These are phyloP conservation scores for Hafferia zeledoni DNA, from an alignment of 2,797 vertebrate species.

Conservation along the genomic window DNA sequence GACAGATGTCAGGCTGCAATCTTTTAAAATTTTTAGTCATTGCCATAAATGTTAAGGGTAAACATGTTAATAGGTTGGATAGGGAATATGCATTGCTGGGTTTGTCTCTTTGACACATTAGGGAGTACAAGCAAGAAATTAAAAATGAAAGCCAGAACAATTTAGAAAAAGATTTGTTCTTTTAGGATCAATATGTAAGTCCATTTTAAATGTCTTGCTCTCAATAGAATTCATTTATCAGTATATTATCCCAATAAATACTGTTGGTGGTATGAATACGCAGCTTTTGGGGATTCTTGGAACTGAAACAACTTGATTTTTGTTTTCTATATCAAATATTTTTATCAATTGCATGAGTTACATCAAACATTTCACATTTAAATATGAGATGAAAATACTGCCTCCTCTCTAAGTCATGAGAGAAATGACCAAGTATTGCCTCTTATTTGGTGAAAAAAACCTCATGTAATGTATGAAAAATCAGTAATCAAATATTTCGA, in stretches of 20 bases:
- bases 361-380: not conserved
- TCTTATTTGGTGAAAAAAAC: not conserved
- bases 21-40: not conserved
- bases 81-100: slow-evolving; percentile 7
- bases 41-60: not conserved
- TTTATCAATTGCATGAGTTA: not conserved
- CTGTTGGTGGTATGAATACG: not conserved
- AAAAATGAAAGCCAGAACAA: slow-evolving; percentile 24
- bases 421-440: not conserved
- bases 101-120: slow-evolving; percentile 47
- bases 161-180: slow-evolving; percentile 51
- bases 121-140: slow-evolving; percentile 33
- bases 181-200: slow-evolving; percentile 52
- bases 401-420: not conserved
- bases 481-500: not conserved
- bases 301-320: not conserved
- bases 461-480: not conserved
- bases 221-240: slow-evolving; percentile 1
- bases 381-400: not conserved
- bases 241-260: not conserved
- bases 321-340: not conserved
- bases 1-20: not conserved
- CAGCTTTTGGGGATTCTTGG: not conserved
- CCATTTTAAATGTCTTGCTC: slow-evolving; percentile 34
- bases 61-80: not conserved